Evolutionary conservation across 2,797 vertebrate genomes (phyloP).

Genomic region (Rhincodon typus): DNA sequence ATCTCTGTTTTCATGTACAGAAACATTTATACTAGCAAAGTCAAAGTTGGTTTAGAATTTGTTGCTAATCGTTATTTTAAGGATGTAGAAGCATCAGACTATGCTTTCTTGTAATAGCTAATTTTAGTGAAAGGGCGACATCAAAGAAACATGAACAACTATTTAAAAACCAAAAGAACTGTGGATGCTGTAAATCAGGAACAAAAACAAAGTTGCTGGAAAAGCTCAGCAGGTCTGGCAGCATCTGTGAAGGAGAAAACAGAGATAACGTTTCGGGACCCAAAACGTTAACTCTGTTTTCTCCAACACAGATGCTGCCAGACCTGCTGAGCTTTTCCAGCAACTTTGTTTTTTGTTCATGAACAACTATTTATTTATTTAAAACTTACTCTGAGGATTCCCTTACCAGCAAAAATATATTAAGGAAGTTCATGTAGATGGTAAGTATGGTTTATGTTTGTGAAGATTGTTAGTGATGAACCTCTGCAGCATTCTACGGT

Average conservation of each 20-base stretch:
- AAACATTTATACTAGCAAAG: neutral
- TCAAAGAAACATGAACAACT: neutral
- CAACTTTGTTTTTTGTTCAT: too few relatives aligned
- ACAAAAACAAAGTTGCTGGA: too few relatives aligned
- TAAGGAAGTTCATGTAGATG: neutral
- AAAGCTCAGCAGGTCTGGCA: too few relatives aligned
- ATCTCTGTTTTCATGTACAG: neutral
- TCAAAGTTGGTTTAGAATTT: neutral
- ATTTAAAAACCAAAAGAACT: neutral
- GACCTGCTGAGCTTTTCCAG: too few relatives aligned
- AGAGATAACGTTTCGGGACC: too few relatives aligned
- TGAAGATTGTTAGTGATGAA: neutral
- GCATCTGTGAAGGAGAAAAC: too few relatives aligned
- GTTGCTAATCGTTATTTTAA: neutral
- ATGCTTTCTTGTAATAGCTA: neutral
- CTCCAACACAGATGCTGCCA: too few relatives aligned
- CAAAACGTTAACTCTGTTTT: too few relatives aligned
- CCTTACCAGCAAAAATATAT: neutral
- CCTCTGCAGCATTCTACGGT: neutral
- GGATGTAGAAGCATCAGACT: neutral
- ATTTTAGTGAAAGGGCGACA: neutral
- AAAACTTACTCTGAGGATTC: neutral
- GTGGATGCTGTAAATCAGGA: too few relatives aligned
- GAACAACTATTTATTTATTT: neutral
- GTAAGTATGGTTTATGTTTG: neutral